Evolutionary conservation across 2,113 vertebrate genomes (phyloP).

Genomic region (Nipponia nippon): DNA sequence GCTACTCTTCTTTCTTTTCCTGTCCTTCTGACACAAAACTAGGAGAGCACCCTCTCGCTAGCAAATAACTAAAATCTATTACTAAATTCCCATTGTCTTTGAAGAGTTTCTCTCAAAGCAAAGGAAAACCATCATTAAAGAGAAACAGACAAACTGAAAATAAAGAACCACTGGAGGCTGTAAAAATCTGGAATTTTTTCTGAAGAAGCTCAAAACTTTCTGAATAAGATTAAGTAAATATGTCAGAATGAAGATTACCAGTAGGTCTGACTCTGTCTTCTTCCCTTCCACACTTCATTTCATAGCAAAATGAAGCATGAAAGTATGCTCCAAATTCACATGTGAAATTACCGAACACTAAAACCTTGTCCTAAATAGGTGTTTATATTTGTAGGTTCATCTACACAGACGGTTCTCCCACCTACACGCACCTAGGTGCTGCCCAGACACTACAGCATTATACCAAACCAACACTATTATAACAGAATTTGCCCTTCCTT

Average conservation of each 20-base stretch:
- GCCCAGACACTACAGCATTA: not conserved
- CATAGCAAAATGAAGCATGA: not conserved
- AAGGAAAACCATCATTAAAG: not conserved
- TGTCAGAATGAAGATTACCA: conserved; percentile 15
- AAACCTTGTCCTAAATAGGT: conserved; percentile 28
- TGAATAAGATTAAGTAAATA: conserved; percentile 8
- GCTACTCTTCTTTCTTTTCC: not conserved
- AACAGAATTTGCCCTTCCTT: not conserved
- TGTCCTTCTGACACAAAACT: not conserved
- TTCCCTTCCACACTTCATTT: conserved; percentile 4
- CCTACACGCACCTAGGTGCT: not conserved
- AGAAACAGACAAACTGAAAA: not conserved
- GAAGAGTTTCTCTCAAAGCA: not conserved
- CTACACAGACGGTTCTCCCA: conserved; percentile 2
- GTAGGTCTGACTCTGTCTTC: conserved; percentile 6
- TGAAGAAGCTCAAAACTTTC: conserved; percentile 8
- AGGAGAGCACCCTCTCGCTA: not conserved
- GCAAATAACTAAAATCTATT: not conserved
- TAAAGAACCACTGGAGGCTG: not conserved
- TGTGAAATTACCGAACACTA: not conserved
- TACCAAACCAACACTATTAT: not conserved
- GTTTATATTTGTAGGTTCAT: not conserved
- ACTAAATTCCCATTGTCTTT: not conserved
- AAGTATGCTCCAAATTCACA: not conserved
- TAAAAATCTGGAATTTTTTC: not conserved